phyloP scores from a whole-genome alignment of 2,113 vertebrate species.

The Corynorhinus townsendii region DNA sequence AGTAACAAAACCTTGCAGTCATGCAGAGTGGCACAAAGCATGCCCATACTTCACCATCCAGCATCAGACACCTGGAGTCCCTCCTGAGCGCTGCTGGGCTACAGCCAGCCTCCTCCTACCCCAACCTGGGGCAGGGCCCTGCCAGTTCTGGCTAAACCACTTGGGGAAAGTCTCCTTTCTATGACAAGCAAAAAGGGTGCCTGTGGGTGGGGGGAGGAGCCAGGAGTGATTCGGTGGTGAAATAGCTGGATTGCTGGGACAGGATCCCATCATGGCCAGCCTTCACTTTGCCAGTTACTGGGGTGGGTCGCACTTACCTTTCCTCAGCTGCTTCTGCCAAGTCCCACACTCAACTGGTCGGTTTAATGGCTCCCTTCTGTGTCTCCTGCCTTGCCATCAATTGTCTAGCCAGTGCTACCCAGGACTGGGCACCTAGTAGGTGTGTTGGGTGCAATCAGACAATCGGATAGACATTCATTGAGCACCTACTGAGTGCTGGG shows the following conservation, averaged over 20 bases:
- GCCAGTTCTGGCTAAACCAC: constrained; percentile 41
- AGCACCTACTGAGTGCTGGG: not conserved
- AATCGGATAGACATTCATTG: not conserved
- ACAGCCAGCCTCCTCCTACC: not conserved
- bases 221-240: constrained; percentile 2
- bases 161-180: constrained; percentile 55
- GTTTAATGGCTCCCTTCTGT: not conserved
- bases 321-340: not conserved
- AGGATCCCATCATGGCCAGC: not conserved
- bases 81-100: not conserved
- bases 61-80: not conserved
- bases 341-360: not conserved
- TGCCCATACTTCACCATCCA: not conserved
- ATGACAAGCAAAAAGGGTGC: not conserved
- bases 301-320: not conserved
- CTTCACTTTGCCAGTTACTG: not conserved
- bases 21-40: not conserved
- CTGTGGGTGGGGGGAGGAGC: constrained; percentile 59
- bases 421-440: not conserved
- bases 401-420: not conserved
- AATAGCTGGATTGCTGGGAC: not conserved
- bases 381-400: not conserved
- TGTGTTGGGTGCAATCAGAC: not conserved
- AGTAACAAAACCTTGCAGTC: not conserved
- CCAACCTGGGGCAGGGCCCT: not conserved